Evolutionary conservation across 2,113 vertebrate species (phyloP).

Genomic region (Daphoenositta chrysoptera): DNA sequence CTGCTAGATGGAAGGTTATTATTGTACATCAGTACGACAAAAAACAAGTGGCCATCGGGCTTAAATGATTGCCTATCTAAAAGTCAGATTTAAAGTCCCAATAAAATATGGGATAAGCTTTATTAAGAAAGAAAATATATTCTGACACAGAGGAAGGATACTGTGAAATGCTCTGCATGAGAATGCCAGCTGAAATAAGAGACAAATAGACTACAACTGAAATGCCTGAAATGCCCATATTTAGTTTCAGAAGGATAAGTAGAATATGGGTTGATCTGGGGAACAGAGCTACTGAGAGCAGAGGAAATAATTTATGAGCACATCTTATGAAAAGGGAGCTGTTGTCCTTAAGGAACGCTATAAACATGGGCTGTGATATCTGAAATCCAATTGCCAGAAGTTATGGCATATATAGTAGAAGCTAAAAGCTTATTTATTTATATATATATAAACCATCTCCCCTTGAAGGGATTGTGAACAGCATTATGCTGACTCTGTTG

Average conservation of each 20-base stretch:
- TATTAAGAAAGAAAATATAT: background rate
- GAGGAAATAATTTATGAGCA: background rate
- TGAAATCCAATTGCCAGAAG: background rate
- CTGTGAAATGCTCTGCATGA: background rate
- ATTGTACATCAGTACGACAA: background rate
- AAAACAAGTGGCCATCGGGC: background rate
- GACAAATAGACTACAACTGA: background rate
- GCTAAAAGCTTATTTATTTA: too few relatives aligned
- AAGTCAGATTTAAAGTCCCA: background rate
- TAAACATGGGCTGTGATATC: background rate
- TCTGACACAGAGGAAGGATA: background rate
- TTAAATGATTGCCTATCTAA: background rate
- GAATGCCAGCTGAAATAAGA: background rate
- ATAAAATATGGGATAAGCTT: background rate
- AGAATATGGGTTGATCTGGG: background rate
- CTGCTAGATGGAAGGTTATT: background rate
- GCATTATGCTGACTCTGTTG: background rate
- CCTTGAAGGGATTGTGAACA: background rate
- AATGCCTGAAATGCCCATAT: background rate
- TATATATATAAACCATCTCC: background rate
- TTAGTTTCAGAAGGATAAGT: background rate
- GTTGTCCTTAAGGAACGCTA: background rate
- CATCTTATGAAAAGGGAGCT: background rate
- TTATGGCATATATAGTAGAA: background rate
- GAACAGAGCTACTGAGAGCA: background rate